Base-by-base conservation (phyloP, 2,797 vertebrate genomes). In the Vultur gryphus region DNA sequence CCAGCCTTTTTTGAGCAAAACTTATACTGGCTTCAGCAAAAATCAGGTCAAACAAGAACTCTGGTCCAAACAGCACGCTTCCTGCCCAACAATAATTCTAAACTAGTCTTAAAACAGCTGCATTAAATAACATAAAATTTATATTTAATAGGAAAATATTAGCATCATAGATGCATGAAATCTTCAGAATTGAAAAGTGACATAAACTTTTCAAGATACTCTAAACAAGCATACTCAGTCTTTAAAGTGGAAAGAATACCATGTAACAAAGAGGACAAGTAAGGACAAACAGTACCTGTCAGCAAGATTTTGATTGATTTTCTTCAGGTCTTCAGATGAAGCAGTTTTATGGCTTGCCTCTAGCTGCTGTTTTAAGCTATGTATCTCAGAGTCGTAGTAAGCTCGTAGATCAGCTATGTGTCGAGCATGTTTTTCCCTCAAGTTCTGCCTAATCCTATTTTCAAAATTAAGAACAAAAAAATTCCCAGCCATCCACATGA, bases 361-460 rank as follows among this genome's bases (percentile, higher is more conserved):
- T 79, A 99, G 98, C 92, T 99, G 98, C 95, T 99, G 99, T 88
- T 98, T 98, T 57, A 99, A 95, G 84, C 94, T 97, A 55, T 98
- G 97, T 79, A 99, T 99, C 98, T 99, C 99, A 5, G 98, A 98
- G 86, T 99, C 99, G 18, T 99, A 99, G 96, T 99, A 99, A 3
- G 99, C 98, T 64, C 99, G 99, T 33, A 99, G 98, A 73, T 99
- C 99, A 2, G 99, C 98, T 26, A 99, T 93, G 39, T 99, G 99
- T 9, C 99, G 98, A 18, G 99, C 98, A 14, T 99, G 99, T 85
- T 99, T 99, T 88, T 99, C 99, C 92, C 99, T 99, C 97, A 99
- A 97, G 97, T 98, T 99, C 97, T 99, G 99, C 90, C 99, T 98
- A 59, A 99, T 97, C 71, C 99, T 99, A 84, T 65, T 61, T 96